Evolutionary conservation across 2,888 invertebrate genomes (phyloP).

Genomic region (Acheta domesticus): DNA sequence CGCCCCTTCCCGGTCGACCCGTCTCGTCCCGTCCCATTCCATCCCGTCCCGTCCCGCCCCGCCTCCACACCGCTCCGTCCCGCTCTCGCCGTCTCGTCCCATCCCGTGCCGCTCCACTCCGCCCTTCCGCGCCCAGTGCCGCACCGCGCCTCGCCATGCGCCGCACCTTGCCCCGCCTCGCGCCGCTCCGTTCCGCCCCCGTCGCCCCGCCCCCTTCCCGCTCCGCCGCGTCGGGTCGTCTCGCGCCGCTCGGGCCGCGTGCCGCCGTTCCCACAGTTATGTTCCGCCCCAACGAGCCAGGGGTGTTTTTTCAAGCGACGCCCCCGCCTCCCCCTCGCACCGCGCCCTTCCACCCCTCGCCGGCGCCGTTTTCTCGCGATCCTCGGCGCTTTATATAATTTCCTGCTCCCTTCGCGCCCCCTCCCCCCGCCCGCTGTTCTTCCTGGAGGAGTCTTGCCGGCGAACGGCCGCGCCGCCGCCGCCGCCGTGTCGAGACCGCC

Average conservation of each 20-base stretch:
- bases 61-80: too few relatives aligned
- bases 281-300: not conserved
- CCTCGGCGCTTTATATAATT: conserved; percentile 1
- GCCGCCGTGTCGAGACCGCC: too few relatives aligned
- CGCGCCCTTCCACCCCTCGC: not conserved
- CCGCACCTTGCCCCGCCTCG: not conserved
- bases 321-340: not conserved
- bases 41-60: too few relatives aligned
- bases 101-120: too few relatives aligned
- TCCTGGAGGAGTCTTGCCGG: not conserved
- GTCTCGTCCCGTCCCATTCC: too few relatives aligned
- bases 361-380: not conserved
- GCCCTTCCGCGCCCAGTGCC: too few relatives aligned
- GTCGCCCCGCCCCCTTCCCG: too few relatives aligned
- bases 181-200: too few relatives aligned
- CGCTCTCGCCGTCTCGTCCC: too few relatives aligned
- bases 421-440: not conserved
- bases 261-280: not conserved
- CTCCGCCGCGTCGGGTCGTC: too few relatives aligned
- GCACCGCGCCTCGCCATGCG: too few relatives aligned
- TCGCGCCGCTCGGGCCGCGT: not conserved
- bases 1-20: too few relatives aligned
- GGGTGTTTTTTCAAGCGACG: not conserved
- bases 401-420: not conserved
- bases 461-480: not conserved